Conservation (phyloP, 1,140 invertebrate genomes). For the Protaetia brevitarsis region DNA sequence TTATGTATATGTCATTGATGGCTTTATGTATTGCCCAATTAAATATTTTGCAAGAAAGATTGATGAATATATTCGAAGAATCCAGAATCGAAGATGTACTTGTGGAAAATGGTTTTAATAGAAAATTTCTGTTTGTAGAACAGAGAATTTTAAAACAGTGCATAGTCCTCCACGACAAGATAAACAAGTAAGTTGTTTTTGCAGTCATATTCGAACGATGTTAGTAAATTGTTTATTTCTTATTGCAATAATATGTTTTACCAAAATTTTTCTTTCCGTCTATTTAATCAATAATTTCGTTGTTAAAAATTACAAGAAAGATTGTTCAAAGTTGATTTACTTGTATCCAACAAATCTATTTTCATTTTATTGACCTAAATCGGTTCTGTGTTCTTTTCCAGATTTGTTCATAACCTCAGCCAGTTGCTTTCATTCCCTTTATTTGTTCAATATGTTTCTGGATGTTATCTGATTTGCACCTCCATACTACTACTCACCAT, state of each 20-base stretch:
- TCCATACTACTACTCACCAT: background rate
- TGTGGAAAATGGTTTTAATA: too few relatives aligned
- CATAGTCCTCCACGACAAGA: background rate
- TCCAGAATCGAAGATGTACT: background rate
- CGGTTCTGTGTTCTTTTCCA: background rate
- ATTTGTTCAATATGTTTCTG: background rate
- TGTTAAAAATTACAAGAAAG: too few relatives aligned
- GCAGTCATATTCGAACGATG: too few relatives aligned
- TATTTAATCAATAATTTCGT: too few relatives aligned
- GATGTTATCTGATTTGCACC: background rate
- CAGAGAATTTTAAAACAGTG: background rate
- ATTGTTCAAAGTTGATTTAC: too few relatives aligned
- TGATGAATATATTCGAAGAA: background rate
- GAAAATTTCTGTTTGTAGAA: too few relatives aligned
- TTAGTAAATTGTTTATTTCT: too few relatives aligned
- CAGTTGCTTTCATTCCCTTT: background rate
- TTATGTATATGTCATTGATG: background rate
- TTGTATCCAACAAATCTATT: too few relatives aligned
- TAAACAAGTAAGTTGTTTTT: conserved; percentile 1
- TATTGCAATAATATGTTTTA: too few relatives aligned
- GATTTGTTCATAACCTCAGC: background rate
- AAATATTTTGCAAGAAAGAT: background rate
- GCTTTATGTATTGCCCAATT: background rate
- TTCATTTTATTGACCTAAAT: too few relatives aligned
- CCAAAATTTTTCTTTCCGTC: too few relatives aligned